phyloP scores from a whole-genome alignment of 2,113 vertebrate genomes.

The Cyanoramphus novaezelandiae region DNA sequence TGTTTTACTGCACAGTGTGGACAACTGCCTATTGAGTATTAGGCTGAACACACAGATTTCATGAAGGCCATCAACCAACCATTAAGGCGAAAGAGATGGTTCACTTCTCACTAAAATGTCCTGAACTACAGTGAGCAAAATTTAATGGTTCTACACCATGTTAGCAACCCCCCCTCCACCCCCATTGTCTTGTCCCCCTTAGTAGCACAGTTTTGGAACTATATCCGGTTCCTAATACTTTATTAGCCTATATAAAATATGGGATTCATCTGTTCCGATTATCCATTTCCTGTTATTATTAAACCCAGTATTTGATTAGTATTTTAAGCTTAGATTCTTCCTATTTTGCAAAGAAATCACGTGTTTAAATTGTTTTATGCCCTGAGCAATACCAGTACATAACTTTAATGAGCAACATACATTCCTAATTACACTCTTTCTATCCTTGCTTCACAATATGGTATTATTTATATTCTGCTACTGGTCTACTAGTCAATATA shows the following conservation, averaged over 20 bases:
- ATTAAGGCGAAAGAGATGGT: background rate
- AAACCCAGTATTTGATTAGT: background rate
- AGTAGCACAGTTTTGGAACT: background rate
- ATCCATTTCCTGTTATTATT: background rate
- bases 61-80: background rate
- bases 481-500: background rate
- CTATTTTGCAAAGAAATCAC: background rate
- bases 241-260: slow-evolving; percentile 1
- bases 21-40: background rate
- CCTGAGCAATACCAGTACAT: background rate
- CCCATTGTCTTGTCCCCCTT: background rate
- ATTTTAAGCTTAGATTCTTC: background rate
- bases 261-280: background rate
- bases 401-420: background rate
- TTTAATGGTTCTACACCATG: background rate
- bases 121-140: background rate
- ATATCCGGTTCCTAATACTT: background rate
- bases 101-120: background rate
- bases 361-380: background rate
- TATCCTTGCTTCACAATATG: background rate
- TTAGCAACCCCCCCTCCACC: background rate
- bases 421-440: background rate
- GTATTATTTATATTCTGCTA: background rate
- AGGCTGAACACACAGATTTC: background rate
- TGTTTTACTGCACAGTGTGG: background rate